Base-by-base conservation (phyloP, 1,140 invertebrate genomes). In the Armadillidium nasatum region DNA sequence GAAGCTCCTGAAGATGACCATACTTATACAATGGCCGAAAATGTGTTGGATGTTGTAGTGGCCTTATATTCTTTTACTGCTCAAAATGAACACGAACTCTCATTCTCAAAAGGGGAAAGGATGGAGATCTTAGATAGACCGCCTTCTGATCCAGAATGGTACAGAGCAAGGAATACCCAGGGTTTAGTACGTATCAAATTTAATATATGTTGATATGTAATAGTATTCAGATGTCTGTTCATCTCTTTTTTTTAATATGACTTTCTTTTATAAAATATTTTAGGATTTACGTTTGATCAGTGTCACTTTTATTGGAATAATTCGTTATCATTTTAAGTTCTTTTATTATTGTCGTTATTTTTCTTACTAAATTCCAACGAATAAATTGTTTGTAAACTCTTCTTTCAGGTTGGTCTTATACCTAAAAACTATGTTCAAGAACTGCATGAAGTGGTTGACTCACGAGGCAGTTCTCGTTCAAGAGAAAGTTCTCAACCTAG, bases 91-190 rank as follows among this genome's bases (percentile, higher is more conserved):
- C 95, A 98, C 85, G 97, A 99, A 86, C 86, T 99, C 75, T 95
- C 93, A 68, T 99, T 99, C 85, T 93, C 96, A 82, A 98, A 99
- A 85, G 95, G 93, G 68, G 94, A 97, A 86, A 88, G 94, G 67
- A 87, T 99, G 75, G 95, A 98, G 86, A 96, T 99, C 81, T 87
- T 99, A 60, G 95, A 97, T 86, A 89, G 96, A 84, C 96, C 96
- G 6, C 89, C 91, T 10, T 93, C 95, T 74, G 97, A 99, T 88
- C 97, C 97, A 0, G 97, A 99, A 86, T 99, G 96, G 96, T 98
- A 94, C 88, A 92, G 93, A 84, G 97, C 97, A 60, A 88, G 96
- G 75, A 99, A 98, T 87, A 90, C 90, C 68, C 90, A 92, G 84
- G 96, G 96, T 66, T 75, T 78, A 74, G 79, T 78, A 43, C 22